A percentile compares a stretch with the other conserved stretches of the same genome.
Evolutionary conservation across 1,140 invertebrate genomes (phyloP).

Genomic region (Papilio polytes): DNA sequence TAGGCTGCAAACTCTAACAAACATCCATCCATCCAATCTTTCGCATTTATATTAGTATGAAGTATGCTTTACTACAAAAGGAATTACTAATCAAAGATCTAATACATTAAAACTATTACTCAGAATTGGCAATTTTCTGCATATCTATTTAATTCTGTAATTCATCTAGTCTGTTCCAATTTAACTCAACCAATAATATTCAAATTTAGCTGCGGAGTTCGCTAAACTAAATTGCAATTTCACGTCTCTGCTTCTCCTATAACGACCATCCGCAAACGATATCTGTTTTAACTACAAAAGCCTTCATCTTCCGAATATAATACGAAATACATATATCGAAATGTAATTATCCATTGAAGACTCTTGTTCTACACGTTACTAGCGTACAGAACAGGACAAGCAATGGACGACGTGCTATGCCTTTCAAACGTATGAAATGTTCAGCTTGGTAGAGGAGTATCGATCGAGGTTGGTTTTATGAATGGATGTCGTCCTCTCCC

Average conservation of each 20-base stretch:
- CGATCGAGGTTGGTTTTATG: conserved; percentile 26
- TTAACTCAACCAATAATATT: conserved; percentile 1
- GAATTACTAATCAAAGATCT: not conserved
- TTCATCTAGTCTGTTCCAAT: not conserved
- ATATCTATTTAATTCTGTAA: conserved; percentile 2
- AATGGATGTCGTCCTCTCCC: conserved; percentile 13
- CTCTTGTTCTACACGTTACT: not conserved
- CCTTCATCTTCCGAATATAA: not conserved
- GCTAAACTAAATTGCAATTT: conserved; percentile 20
- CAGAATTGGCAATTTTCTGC: not conserved
- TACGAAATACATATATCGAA: not conserved
- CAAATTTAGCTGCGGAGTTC: not conserved
- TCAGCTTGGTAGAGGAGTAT: not conserved
- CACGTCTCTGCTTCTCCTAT: not conserved
- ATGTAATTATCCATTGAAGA: conserved; percentile 7
- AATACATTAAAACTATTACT: not conserved
- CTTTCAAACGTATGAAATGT: not conserved
- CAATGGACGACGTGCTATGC: not conserved
- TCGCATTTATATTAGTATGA: too few relatives aligned
- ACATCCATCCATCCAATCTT: too few relatives aligned
- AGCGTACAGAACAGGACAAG: not conserved
- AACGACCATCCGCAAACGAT: not conserved
- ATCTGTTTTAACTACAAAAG: conserved; percentile 3
- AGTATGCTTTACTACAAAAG: not conserved
- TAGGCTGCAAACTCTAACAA: too few relatives aligned